Conservation (phyloP, 2,888 invertebrate genomes). For the Sesia apiformis region DNA sequence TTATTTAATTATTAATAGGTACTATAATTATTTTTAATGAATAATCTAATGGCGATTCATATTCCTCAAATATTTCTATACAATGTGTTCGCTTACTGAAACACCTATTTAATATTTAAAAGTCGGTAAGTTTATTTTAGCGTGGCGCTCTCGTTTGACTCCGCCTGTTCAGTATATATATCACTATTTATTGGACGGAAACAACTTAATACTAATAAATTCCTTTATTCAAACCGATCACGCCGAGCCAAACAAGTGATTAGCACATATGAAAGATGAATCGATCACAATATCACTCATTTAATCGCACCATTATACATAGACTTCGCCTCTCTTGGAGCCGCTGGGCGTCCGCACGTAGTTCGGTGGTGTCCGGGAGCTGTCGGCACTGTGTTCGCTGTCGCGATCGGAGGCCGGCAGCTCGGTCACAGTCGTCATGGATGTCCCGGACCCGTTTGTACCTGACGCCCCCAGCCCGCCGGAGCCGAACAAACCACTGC, state of each 20-base stretch:
- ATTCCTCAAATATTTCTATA: too few relatives aligned
- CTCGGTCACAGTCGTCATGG: slow-evolving; percentile 33
- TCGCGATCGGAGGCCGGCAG: slow-evolving; percentile 40
- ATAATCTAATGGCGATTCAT: too few relatives aligned
- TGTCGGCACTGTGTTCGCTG: slow-evolving; percentile 38
- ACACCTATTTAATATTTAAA: not conserved
- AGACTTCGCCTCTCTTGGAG: slow-evolving; percentile 61
- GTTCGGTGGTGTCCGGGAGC: slow-evolving; percentile 36
- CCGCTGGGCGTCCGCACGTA: slow-evolving; percentile 39
- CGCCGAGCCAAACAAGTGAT: too few relatives aligned
- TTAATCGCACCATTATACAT: slow-evolving; percentile 31
- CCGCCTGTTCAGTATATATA: not conserved
- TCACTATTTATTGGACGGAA: not conserved
- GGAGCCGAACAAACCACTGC: slow-evolving; percentile 6
- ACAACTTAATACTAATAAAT: not conserved
- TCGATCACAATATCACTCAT: slow-evolving; percentile 18
- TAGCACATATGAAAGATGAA: not conserved
- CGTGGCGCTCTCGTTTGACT: not conserved
- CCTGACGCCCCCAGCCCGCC: slow-evolving; percentile 15
- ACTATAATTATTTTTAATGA: too few relatives aligned
- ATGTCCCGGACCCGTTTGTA: slow-evolving; percentile 16
- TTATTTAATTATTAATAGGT: too few relatives aligned
- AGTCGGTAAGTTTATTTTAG: slow-evolving; percentile 1
- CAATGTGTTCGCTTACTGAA: too few relatives aligned
- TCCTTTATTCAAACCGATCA: too few relatives aligned